phyloP scores from a whole-genome alignment of 2,113 vertebrate genomes.

The Bubo scandiacus region DNA sequence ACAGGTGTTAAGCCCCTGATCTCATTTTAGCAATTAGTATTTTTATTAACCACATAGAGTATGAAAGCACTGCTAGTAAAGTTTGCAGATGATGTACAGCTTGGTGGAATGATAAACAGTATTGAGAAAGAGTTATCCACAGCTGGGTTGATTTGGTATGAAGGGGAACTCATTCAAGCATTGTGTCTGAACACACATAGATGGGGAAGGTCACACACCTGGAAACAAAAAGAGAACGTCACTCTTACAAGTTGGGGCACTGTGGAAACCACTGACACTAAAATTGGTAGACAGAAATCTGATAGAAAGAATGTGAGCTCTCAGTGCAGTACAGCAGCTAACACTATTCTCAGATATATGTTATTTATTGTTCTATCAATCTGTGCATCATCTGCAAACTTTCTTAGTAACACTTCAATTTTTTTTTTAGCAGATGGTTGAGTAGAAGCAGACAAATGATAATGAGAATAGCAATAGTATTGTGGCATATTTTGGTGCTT shows the following conservation, averaged over 20 bases:
- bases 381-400: not conserved
- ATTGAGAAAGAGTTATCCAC: not conserved
- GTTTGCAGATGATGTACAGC: not conserved
- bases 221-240: not conserved
- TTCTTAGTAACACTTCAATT: not conserved
- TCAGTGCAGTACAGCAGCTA: not conserved
- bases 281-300: not conserved
- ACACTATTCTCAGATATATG: not conserved
- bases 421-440: not conserved
- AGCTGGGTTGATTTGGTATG: not conserved
- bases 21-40: not conserved
- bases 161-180: not conserved
- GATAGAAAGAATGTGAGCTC: not conserved
- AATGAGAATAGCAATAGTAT: not conserved
- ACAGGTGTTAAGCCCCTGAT: not conserved
- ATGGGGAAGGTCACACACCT: not conserved
- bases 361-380: not conserved
- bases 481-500: not conserved
- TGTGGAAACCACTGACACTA: not conserved
- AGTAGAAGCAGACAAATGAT: not conserved
- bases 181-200: not conserved
- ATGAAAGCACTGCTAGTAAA: not conserved
- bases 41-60: not conserved
- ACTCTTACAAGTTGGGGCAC: not conserved
- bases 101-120: not conserved